Conservation (phyloP, 2,797 vertebrate species). For the Falco rusticolus region DNA sequence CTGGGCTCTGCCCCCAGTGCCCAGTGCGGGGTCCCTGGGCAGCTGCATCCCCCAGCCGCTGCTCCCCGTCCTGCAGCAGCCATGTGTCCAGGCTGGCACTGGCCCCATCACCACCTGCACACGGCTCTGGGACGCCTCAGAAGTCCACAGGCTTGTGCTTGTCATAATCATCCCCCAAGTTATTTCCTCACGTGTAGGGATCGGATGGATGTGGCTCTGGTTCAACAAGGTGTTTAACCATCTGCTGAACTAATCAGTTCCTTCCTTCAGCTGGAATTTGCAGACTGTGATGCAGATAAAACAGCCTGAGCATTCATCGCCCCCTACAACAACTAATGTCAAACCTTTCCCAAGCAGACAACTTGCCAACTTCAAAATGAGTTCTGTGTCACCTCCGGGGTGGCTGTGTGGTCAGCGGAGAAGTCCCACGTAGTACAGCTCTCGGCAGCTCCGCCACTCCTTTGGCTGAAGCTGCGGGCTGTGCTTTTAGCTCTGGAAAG, state of each 20-base stretch:
- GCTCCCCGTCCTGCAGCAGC: background rate
- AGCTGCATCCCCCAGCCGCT: background rate
- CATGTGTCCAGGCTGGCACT: background rate
- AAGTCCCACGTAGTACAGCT: background rate
- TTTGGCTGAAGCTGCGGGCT: background rate
- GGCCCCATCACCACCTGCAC: background rate
- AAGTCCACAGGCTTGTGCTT: background rate
- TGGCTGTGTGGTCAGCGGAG: background rate
- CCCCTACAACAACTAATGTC: background rate
- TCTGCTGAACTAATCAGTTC: conserved; percentile 9
- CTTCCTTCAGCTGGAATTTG: background rate
- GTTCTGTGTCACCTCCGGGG: background rate
- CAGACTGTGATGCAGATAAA: background rate
- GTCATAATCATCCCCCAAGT: background rate
- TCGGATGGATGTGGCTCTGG: background rate
- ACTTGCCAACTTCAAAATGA: background rate
- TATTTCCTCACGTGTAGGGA: background rate
- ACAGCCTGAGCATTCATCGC: background rate
- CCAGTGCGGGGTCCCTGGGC: background rate
- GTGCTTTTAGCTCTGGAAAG: background rate
- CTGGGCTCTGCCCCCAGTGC: background rate
- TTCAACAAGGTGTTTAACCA: conserved; percentile 45
- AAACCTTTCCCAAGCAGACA: background rate
- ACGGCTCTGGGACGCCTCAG: background rate
- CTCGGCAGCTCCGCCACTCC: background rate